A percentile compares a stretch with the other conserved stretches of the same genome.
These are phyloP conservation scores for Chrysopilus asiliformis DNA, from an alignment of 2,888 invertebrate genomes.

Conservation along the genomic window DNA sequence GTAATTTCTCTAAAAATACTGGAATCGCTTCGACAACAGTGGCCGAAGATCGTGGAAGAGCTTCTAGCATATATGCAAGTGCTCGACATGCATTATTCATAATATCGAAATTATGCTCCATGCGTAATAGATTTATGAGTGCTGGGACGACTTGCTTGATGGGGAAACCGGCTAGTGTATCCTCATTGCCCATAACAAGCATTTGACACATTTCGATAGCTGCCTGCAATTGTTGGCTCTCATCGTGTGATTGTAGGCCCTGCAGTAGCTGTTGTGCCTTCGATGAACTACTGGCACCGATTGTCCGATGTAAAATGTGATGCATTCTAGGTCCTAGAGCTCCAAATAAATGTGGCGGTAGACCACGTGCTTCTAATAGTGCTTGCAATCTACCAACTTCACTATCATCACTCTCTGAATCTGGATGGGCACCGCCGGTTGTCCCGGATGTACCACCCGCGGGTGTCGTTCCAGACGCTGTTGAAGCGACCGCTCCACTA, in stretches of 20 bases:
- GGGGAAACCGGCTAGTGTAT: slow-evolving; percentile 95
- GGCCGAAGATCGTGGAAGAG: slow-evolving; percentile 87
- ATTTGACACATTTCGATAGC: slow-evolving; percentile 98
- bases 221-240: slow-evolving; percentile 90
- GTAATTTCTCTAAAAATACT: slow-evolving; percentile 89
- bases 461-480: slow-evolving; percentile 12
- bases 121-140: slow-evolving; percentile 77
- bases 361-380: slow-evolving; percentile 81
- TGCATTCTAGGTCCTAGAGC: slow-evolving; percentile 95
- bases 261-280: slow-evolving; percentile 89
- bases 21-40: slow-evolving; percentile 96
- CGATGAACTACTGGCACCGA: slow-evolving; percentile 73
- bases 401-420: slow-evolving; percentile 77
- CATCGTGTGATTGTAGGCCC: slow-evolving; percentile 86
- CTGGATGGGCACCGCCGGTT: slow-evolving; percentile 32
- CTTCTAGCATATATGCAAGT: slow-evolving; percentile 98
- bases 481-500: slow-evolving; percentile 2
- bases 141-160: slow-evolving; percentile 96
- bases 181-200: slow-evolving; percentile 98
- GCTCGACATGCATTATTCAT: slow-evolving; percentile 99
- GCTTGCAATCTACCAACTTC: slow-evolving; percentile 94
- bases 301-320: slow-evolving; percentile 84
- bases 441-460: slow-evolving; percentile 10
- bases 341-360: slow-evolving; percentile 94
- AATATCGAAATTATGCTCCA: slow-evolving; percentile 99